Percentiles rank a stretch among this genome's conserved stretches.
phyloP scores from a whole-genome alignment of 2,888 invertebrate genomes.

The Coronaproctus castanopsis region DNA sequence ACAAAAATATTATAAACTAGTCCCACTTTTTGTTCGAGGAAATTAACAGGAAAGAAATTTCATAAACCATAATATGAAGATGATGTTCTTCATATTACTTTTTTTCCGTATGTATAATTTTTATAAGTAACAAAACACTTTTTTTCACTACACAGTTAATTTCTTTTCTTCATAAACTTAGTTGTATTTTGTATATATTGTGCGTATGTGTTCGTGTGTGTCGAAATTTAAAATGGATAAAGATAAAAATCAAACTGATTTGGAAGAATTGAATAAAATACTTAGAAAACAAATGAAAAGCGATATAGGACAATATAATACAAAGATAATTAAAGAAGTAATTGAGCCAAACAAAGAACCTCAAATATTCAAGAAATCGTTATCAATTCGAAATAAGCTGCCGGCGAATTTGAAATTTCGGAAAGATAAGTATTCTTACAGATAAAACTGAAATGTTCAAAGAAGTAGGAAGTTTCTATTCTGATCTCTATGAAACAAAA shows the following conservation, averaged over 20 bases:
- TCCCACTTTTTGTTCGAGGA: too few relatives aligned
- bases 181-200: too few relatives aligned
- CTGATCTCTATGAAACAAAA: not conserved
- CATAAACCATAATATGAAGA: too few relatives aligned
- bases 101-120: too few relatives aligned
- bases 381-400: not conserved
- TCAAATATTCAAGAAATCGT: not conserved
- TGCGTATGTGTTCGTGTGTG: too few relatives aligned
- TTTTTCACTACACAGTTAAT: too few relatives aligned
- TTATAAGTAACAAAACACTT: too few relatives aligned
- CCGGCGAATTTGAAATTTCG: not conserved
- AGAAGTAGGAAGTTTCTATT: not conserved
- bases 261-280: not conserved
- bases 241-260: not conserved
- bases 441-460: not conserved
- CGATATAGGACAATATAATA: not conserved
- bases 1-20: too few relatives aligned
- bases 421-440: not conserved
- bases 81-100: too few relatives aligned
- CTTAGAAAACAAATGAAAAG: not conserved
- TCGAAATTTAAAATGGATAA: not conserved
- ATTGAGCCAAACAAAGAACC: not conserved
- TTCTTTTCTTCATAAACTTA: too few relatives aligned
- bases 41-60: too few relatives aligned
- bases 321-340: not conserved